Base-by-base conservation (phyloP, 1,140 invertebrate species). In the Stegodyphus dumicola region DNA sequence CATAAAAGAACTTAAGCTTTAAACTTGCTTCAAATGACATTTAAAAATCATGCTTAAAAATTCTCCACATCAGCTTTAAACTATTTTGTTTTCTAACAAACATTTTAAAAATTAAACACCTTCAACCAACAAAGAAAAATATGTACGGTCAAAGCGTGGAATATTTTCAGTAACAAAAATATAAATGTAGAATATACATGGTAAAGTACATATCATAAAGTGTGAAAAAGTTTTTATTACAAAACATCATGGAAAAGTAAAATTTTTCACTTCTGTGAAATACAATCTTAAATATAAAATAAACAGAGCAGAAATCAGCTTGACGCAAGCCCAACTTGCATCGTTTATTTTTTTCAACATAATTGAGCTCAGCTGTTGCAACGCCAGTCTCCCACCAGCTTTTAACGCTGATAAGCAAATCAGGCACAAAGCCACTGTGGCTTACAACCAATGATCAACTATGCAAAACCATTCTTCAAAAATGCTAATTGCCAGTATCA, bases 361-460 rank as follows among this genome's bases (percentile, higher is more conserved):
- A 84, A 70, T 85, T 85, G 81, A 85, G 81, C 81, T 70, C 74
- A 85, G 74, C 73, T 85, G 81, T 85, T 85, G 80, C 67, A 75
- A 67, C 71, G 13, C 69, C 69, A 60, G 70, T 65, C 69, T 53
- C 54, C 70, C 70, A 73, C 80, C 71, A 75, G 18, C 13, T 54
- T 75, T 7, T 66, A 54, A n/a, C 65, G 56, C 56, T 60, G 13
- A 53, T 76, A 66, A 76, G 56, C 73, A 84, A 70, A 66, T 76
- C 80, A 75, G 70, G 71, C 80, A 84, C 80, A 66, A 67, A 81
- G 54, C 71, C 79, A 75, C 48, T 84, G 48, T 69, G 74, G 74
- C 74, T 77, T 85, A 76, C 64, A 77, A 85, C 73, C 74, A 70
- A 83, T 83, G 78, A 69, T 69, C 17, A 73, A 81, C 9, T n/a